Evolutionary conservation across 2,113 vertebrate species (phyloP), one percentile per base, ranked within the genome.

Genomic region (Glaucidium brasilianum): DNA sequence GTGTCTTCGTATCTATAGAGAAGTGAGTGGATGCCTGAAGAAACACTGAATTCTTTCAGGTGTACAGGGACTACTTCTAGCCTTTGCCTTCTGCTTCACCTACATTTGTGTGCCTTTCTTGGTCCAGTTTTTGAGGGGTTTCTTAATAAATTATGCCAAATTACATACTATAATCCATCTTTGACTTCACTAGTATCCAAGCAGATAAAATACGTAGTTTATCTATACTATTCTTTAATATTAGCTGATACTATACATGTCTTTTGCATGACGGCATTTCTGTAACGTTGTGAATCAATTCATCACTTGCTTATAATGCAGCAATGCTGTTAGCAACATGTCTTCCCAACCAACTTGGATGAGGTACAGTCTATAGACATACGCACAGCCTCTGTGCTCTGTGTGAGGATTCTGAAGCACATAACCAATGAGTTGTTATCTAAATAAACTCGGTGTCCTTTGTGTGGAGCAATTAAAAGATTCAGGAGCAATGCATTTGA

Each of bases 321-420:
- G 56, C 47, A 58, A 35, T 9, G 29, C 25, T 59, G 27, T 66
- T 41, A 69, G 58, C 37, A 83, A 81, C 81, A 63, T 14, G 17
- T 49, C 62, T 69, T 85, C 35, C 59, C 29, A 55, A 1, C 1
- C 37, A 66, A 5, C 45, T 27, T 76, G 50, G n/a, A n/a, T 39
- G 62, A 82, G 53, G 25, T 52, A 6, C 0, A 0, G 15, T 71
- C 55, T 55, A 1, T 26, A 77, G 55, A 20, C 34, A 21, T 32
- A n/a, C 1, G 1, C 25, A 27, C 43, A 62, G 17, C 15, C 47
- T 41, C n/a, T 66, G 45, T 62, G 30, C 13, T 67, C 23, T 68
- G 49, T 8, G 25, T 60, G 9, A 82, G 60, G 43, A 73, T 56
- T 30, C 56, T 27, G 37, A 79, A 85, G 53, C 59, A 56, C 10